Evolutionary conservation across 2,888 invertebrate species (phyloP), one percentile per base, ranked within the genome.

Genomic region (Erpobdella octoculata): DNA sequence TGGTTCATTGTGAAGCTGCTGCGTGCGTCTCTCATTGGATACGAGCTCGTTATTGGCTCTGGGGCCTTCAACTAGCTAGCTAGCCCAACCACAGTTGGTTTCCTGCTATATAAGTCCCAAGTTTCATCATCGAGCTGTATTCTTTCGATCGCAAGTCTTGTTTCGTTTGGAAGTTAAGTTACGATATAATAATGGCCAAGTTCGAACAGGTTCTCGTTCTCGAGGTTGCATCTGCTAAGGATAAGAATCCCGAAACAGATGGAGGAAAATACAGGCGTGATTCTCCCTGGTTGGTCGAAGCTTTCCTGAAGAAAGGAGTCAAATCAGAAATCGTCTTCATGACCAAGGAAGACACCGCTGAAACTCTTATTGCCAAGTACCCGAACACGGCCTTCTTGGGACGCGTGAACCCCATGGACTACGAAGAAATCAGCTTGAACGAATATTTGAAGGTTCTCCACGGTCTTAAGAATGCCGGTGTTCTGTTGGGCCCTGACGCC

Each of bases 371-470:
- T 12, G 36, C 58, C 21, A 68, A 68, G n/a, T 68, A 73, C 69
- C 73, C 73, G 8, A 62, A 71, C 25, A 71, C 73, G 5, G 73
- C 73, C 1, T 73, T 73, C 73, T 71, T 73, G 15, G 73, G 73
- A 6, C 73, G 73, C 38, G 73, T 73, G 25, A 73, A 73, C 53
- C 73, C 73, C 35, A 73, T 73, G 73, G 73, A 73, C 28, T 73
- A 73, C 62, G 38, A 53, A 2, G 71, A 41, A 41, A 46, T 73
- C 28, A 35, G 35, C 15, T 33, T 73, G n/a, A 58, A 71, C 62
- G 71, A 73, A 61, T 73, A 73, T 59, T 48, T 73, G 31, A 48
- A 64, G 41, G 41, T 73, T n/a, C 67, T 73, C 41, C 41, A 36
- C 28, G 73, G 73, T 6, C 64, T 73, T 35, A 69, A 67, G 38